Base-by-base conservation (phyloP, 2,113 vertebrate species). In the Athene noctua region DNA sequence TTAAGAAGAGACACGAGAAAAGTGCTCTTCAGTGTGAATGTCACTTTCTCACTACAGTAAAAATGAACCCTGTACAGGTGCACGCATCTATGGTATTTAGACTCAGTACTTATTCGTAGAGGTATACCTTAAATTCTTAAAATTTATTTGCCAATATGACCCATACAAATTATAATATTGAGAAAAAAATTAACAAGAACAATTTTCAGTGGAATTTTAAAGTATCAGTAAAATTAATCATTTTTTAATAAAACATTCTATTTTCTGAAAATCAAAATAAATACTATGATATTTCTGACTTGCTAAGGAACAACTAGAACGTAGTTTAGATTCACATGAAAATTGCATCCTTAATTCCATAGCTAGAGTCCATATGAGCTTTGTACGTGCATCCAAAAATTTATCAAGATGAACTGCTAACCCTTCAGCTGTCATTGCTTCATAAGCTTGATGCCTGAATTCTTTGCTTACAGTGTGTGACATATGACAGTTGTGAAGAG, bases 71-170 rank as follows among this genome's bases (percentile, higher is more conserved):
- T 32, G 19, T 29, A 27, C 25, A 66, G 14, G 15, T 23, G 8
- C 22, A 44, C 0, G 0, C 0, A 0, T 36, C 30, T 42, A 14
- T 23, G 21, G 13, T 51, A 46, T 32, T 70, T 42, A 21, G 44
- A 74, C 15, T 34, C 6, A 0, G 16, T 36, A 63, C 14, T 52
- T 80, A 52, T 36, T n/a, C 63, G 34, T 36, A 79, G 14, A 65
- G 25, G 3, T 27, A 12, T 57, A 34, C 14, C 12, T 54, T 29
- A 55, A 61, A 52, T 25, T 38, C 47, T 42, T 55, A 29, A 86
- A 72, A 78, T 44, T 32, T 22, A 27, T 89, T 67, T 92, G 4
- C 4, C 61, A 75, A 61, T 67, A 49, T 32, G 18, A 18, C 21
- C 8, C 2, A n/a, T 11, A 44, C 32, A 57, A 78, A 71, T 42